Conservation (phyloP, 2,888 invertebrate genomes). For the Diplazon laetatorius region DNA sequence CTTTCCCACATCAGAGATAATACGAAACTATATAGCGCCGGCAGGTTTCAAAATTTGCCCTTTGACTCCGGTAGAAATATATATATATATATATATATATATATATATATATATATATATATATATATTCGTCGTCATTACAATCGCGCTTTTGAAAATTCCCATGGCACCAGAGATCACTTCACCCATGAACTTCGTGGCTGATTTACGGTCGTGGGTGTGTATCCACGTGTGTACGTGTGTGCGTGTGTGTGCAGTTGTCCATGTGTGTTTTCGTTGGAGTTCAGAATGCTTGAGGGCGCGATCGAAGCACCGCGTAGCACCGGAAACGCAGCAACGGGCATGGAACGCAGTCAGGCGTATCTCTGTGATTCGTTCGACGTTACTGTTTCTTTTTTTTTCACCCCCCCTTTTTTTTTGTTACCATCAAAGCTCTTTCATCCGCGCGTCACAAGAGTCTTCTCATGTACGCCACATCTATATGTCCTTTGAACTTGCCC, state of each 20-base stretch:
- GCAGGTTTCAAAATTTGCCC: conserved; percentile 3
- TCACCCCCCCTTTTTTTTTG: too few species aligned
- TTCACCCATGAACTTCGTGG: conserved; percentile 8
- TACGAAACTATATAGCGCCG: conserved; percentile 10
- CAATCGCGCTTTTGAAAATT: conserved; percentile 32
- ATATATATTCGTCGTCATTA: conserved; percentile 5
- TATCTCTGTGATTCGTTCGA: conserved; percentile 28
- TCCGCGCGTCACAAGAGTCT: conserved; percentile 2
- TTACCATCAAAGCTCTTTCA: conserved; percentile 36
- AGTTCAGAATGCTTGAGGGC: conserved; percentile 34
- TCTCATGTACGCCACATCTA: not conserved
- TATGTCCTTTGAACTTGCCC: not conserved
- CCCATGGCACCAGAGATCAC: conserved; percentile 23
- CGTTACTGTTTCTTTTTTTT: too few species aligned
- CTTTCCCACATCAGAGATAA: conserved; percentile 20
- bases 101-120: too few species aligned
- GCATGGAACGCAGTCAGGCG: conserved; percentile 23
- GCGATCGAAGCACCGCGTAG: conserved; percentile 28
- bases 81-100: too few species aligned
- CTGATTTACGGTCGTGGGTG: not conserved
- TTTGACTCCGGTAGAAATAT: conserved; percentile 21
- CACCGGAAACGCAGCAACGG: conserved; percentile 10
- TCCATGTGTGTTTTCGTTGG: not conserved
- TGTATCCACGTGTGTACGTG: not conserved
- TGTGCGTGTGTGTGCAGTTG: conserved; percentile 6